Evolutionary conservation across 2,888 invertebrate species (phyloP).

Genomic region (Metallyticus violacea): DNA sequence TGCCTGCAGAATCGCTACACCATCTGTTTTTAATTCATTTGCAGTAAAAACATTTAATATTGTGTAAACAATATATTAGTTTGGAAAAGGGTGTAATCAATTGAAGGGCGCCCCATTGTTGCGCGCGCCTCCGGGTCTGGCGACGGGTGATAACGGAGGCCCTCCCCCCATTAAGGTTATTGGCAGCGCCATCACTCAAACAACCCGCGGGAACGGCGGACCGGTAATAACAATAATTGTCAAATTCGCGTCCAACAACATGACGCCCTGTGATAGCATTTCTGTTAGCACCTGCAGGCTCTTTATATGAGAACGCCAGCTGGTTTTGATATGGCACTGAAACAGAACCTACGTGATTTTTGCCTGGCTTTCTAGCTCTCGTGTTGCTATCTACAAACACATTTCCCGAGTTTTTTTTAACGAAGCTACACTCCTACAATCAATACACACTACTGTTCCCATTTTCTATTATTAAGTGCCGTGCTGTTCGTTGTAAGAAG

Average conservation of each 20-base stretch:
- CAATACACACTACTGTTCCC: no score
- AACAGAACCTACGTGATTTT: neutral
- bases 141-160: neutral
- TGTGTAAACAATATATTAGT: neutral
- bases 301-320: no score
- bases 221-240: neutral
- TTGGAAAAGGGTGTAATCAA: neutral
- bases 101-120: neutral
- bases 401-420: neutral
- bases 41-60: neutral
- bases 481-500: no score
- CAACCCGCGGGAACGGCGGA: no score
- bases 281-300: neutral
- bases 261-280: neutral
- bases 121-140: neutral
- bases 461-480: no score
- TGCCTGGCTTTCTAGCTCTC: neutral
- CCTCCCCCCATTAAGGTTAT: neutral
- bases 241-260: neutral
- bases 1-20: neutral
- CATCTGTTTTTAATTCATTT: neutral
- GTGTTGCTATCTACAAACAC: neutral
- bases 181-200: neutral
- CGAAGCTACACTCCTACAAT: neutral
- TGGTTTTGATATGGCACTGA: no score